phyloP scores from a whole-genome alignment of 2,888 invertebrate genomes.

The Smittia aterrima region DNA sequence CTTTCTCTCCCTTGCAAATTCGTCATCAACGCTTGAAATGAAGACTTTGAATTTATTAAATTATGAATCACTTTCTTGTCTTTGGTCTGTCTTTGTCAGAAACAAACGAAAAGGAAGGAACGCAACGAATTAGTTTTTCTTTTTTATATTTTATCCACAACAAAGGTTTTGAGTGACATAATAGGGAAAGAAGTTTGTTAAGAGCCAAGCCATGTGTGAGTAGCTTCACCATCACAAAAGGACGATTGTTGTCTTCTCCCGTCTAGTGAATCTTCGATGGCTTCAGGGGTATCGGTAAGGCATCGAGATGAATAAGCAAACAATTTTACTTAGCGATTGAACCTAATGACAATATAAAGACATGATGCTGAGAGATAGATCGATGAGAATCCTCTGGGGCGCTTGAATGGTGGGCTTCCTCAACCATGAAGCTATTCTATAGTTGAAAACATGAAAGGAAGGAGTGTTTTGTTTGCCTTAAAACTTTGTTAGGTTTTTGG shows the following conservation, averaged over 20 bases:
- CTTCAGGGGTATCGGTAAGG: neutral
- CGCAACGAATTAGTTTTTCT: neutral
- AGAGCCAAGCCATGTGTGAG: neutral
- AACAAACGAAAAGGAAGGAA: neutral
- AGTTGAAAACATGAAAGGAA: neutral
- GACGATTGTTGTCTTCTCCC: neutral
- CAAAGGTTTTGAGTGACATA: constrained; percentile 12
- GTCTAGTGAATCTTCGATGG: neutral
- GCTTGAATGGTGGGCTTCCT: constrained; percentile 21
- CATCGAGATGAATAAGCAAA: neutral
- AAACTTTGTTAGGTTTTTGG: constrained; percentile 24
- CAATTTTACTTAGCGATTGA: neutral
- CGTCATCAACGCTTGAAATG: too few species aligned
- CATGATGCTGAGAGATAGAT: constrained; percentile 35
- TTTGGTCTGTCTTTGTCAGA: neutral
- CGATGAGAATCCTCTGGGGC: neutral
- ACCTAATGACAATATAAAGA: constrained; percentile 25
- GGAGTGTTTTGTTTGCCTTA: constrained; percentile 36
- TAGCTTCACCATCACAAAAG: neutral
- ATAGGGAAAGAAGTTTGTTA: neutral
- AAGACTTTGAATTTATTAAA: too few species aligned
- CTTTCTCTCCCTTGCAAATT: too few species aligned
- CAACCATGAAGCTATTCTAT: neutral
- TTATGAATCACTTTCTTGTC: neutral
- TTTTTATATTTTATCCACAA: neutral